Conservation (phyloP, 2,113 vertebrate genomes). For the Laterallus jamaicensis region DNA sequence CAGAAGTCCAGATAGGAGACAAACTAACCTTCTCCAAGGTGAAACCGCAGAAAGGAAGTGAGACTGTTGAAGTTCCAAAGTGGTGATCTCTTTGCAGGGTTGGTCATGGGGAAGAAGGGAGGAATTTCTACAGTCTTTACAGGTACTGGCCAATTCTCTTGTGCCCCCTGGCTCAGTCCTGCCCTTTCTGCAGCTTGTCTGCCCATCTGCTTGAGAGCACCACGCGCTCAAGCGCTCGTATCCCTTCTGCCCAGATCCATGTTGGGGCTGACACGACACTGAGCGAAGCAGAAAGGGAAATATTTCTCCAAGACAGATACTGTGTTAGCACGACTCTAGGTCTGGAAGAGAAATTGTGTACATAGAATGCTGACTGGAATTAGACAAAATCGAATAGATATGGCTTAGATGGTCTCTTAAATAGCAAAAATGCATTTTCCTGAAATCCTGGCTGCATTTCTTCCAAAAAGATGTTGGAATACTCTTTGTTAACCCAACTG, state of each 20-base stretch:
- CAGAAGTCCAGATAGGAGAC: not conserved
- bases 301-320: not conserved
- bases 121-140: not conserved
- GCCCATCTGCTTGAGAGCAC: not conserved
- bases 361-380: not conserved
- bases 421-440: not conserved
- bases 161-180: not conserved
- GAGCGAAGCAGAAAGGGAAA: not conserved
- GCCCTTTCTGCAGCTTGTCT: not conserved
- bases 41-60: not conserved
- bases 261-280: not conserved
- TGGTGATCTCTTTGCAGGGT: not conserved
- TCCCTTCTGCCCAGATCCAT: not conserved
- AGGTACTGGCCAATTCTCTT: not conserved
- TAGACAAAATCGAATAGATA: not conserved
- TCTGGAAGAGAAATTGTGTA: not conserved
- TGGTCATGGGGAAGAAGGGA: not conserved
- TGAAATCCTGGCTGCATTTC: not conserved
- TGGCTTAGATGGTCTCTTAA: not conserved
- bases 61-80: not conserved
- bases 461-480: not conserved
- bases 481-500: not conserved
- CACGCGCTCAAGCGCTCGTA: rapidly evolving
- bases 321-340: not conserved
- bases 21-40: not conserved